These are phyloP conservation scores for Plectropomus leopardus DNA, from an alignment of 2,113 vertebrate species.

Conservation along the genomic window DNA sequence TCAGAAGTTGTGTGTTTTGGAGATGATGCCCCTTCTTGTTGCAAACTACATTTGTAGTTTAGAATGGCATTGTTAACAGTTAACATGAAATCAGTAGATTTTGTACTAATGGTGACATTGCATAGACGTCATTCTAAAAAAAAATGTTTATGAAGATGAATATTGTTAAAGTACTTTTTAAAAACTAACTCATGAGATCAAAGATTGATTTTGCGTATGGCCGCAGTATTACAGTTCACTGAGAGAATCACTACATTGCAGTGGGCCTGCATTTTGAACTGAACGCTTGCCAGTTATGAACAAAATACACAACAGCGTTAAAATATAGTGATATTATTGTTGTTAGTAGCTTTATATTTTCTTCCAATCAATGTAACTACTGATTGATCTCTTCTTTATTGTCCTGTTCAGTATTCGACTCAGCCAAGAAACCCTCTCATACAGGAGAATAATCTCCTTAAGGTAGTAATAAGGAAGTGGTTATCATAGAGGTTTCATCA, in stretches of 20 bases:
- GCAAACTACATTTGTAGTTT: slow-evolving; percentile 62
- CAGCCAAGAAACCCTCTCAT: slow-evolving; percentile 36
- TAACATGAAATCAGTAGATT: slow-evolving; percentile 64
- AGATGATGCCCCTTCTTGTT: slow-evolving; percentile 53
- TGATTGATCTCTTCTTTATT: slow-evolving; percentile 70
- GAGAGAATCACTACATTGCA: slow-evolving; percentile 39
- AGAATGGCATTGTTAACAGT: slow-evolving; percentile 52
- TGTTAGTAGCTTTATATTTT: slow-evolving; percentile 71
- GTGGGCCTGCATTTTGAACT: slow-evolving; percentile 13
- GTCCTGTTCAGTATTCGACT: slow-evolving; percentile 60
- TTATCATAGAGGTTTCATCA: slow-evolving; percentile 5
- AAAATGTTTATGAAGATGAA: slow-evolving; percentile 64
- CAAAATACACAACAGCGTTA: slow-evolving; percentile 45
- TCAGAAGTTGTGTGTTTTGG: slow-evolving; percentile 60
- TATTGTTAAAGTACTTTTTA: slow-evolving; percentile 58
- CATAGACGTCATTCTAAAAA: slow-evolving; percentile 53
- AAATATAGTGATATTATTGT: slow-evolving; percentile 68
- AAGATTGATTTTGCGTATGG: slow-evolving; percentile 53
- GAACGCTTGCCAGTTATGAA: slow-evolving; percentile 47
- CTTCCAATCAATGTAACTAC: slow-evolving; percentile 82
- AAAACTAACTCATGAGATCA: slow-evolving; percentile 68
- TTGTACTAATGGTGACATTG: slow-evolving; percentile 73
- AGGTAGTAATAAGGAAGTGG: slow-evolving; percentile 38
- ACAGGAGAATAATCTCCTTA: slow-evolving; percentile 7
- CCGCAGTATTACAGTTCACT: slow-evolving; percentile 67